Evolutionary conservation across 2,113 vertebrate species (phyloP).

Genomic region (Microtus oregoni): DNA sequence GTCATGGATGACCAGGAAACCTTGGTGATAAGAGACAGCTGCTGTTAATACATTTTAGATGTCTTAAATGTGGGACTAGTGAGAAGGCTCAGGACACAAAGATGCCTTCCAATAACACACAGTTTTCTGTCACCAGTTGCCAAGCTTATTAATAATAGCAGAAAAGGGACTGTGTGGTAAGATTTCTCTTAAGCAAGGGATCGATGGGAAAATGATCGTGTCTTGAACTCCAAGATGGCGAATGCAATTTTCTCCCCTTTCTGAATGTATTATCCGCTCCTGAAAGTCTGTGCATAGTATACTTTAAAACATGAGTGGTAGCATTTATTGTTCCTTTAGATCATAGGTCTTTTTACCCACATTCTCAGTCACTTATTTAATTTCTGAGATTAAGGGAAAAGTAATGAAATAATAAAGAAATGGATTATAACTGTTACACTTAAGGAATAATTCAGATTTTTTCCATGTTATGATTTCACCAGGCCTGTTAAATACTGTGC

Average conservation of each 20-base stretch:
- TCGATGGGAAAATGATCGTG: constrained; percentile 27
- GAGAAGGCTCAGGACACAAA: not conserved
- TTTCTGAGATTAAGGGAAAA: constrained; percentile 15
- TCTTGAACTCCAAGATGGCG: not conserved
- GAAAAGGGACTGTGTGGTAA: not conserved
- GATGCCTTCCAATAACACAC: not conserved
- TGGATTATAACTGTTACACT: not conserved
- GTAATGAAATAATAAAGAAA: constrained; percentile 1
- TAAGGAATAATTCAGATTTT: not conserved
- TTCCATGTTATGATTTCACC: not conserved
- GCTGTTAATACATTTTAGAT: not conserved
- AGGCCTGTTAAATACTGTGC: not conserved
- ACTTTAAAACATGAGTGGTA: not conserved
- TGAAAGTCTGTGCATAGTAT: not conserved
- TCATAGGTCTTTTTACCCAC: not conserved
- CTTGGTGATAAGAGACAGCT: not conserved
- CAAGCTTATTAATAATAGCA: not conserved
- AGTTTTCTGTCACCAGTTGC: constrained; percentile 3
- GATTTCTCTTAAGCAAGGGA: not conserved
- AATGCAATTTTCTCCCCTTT: not conserved
- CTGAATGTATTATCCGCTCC: not conserved
- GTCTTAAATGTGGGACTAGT: not conserved
- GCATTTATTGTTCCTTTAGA: not conserved
- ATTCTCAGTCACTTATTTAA: constrained; percentile 40
- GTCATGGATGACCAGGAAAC: not conserved